Conservation (phyloP, 2,797 vertebrate species). For the Cryptoprocta ferox region DNA sequence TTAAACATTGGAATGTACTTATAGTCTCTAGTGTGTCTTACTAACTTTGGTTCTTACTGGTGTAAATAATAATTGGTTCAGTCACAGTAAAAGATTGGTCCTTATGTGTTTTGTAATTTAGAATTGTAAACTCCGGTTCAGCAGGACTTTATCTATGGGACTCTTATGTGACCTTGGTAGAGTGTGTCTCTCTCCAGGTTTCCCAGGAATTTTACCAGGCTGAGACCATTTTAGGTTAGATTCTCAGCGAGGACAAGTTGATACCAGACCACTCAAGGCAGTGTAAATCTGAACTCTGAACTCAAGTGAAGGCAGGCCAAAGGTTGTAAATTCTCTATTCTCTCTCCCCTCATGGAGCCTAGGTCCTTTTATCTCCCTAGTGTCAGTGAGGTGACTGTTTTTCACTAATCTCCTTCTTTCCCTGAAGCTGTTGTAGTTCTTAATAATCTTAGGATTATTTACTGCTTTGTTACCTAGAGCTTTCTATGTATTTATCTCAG, state of each 20-base stretch:
- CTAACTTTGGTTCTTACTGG: neutral
- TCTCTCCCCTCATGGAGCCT: neutral
- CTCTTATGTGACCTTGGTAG: neutral
- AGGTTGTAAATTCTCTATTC: neutral
- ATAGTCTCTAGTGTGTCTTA: neutral
- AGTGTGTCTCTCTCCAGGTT: neutral
- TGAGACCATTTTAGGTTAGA: neutral
- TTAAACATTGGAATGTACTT: neutral
- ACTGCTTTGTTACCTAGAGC: neutral
- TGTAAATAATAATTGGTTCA: neutral
- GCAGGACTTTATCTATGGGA: neutral
- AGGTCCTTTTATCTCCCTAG: neutral
- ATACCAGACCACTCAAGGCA: neutral
- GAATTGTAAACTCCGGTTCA: neutral
- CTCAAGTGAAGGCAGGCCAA: neutral
- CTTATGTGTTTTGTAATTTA: neutral
- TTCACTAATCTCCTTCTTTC: neutral
- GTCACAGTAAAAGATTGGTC: neutral
- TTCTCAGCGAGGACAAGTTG: neutral
- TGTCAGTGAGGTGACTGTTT: neutral
- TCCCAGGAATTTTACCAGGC: neutral
- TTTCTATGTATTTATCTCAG: neutral
- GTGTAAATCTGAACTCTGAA: neutral
- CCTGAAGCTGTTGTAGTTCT: neutral
- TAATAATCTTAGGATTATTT: slow-evolving; percentile 25